Evolutionary conservation across 2,113 vertebrate genomes (phyloP).

Genomic region (Hemichromis elongatus): DNA sequence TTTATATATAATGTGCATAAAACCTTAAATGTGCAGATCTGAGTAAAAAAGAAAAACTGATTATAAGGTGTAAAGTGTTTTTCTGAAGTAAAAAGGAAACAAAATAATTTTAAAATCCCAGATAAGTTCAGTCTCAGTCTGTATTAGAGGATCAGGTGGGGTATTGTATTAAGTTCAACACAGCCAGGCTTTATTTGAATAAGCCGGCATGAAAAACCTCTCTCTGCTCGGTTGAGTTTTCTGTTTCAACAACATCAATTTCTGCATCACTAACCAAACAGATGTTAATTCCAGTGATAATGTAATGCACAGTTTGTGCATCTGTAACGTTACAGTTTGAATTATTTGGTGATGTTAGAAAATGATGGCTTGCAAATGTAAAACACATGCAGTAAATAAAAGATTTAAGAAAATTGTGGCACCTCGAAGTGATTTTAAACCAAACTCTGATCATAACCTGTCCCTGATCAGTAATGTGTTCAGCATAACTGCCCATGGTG

Average conservation of each 20-base stretch:
- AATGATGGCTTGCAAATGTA: no score
- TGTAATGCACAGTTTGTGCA: no score
- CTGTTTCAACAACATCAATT: no score
- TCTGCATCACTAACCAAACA: no score
- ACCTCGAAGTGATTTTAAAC: background rate
- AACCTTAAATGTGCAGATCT: background rate
- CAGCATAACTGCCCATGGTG: no score
- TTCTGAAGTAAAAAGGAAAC: background rate
- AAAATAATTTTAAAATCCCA: background rate
- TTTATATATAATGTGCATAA: background rate
- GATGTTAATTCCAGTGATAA: no score
- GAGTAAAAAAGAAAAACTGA: background rate
- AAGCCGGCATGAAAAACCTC: no score
- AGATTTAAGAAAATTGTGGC: background rate
- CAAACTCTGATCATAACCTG: background rate
- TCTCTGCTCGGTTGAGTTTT: background rate
- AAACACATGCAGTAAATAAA: background rate
- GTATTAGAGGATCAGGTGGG: background rate
- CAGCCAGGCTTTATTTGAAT: no score
- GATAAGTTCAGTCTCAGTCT: background rate
- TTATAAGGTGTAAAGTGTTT: background rate
- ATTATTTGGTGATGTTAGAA: no score
- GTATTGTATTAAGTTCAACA: background rate
- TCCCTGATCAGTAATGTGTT: no score
- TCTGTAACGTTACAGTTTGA: no score